phyloP scores from a whole-genome alignment of 23 tunicate genomes.

The Botrylloides violaceus region DNA sequence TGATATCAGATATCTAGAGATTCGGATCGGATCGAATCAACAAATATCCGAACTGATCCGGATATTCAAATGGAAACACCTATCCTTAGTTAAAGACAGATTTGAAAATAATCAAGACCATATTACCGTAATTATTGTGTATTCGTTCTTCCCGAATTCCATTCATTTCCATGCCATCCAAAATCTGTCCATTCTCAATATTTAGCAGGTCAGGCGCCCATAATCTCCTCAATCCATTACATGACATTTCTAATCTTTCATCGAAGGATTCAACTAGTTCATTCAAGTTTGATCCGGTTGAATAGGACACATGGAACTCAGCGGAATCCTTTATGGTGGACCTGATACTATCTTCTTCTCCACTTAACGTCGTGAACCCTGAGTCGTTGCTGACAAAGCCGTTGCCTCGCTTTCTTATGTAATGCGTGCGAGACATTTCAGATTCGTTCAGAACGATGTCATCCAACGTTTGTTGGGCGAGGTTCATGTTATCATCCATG shows the following conservation, averaged over 20 bases:
- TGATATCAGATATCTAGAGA: no score
- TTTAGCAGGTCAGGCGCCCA: constrained; percentile 11
- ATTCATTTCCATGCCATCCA: constrained; percentile 1
- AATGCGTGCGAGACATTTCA: not conserved
- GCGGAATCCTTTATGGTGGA: not conserved
- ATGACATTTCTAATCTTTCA: not conserved
- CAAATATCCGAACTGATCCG: no score
- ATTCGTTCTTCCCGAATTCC: not conserved
- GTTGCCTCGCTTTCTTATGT: constrained; percentile 9
- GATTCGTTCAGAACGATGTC: not conserved
- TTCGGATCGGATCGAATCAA: no score
- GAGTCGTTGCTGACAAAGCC: constrained; percentile 47
- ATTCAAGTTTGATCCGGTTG: not conserved
- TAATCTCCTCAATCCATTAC: not conserved
- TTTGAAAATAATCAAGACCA: not conserved
- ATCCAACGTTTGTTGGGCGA: not conserved
- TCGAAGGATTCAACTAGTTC: not conserved
- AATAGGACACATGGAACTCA: not conserved
- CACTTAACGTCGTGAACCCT: constrained; percentile 37
- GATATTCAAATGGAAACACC: no score
- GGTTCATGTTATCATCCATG: not conserved
- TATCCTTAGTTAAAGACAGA: no score
- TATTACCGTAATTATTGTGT: not conserved
- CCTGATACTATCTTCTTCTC: constrained; percentile 22
- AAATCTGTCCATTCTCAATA: constrained; percentile 11